Evolutionary conservation across 1,140 invertebrate genomes (phyloP).

Genomic region (Battus philenor): DNA sequence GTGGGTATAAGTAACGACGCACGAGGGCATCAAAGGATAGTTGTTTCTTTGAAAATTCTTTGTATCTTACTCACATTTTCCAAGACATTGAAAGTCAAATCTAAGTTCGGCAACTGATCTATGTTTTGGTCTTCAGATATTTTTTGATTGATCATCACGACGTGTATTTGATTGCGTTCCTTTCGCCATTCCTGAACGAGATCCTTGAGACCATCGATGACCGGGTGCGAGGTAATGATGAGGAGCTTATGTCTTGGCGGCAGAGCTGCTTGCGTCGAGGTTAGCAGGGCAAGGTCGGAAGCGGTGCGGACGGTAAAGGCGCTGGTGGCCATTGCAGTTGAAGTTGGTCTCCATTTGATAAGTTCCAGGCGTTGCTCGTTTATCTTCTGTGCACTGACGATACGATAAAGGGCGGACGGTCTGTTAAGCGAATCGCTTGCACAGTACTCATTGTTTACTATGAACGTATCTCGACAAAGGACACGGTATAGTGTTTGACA

Average conservation of each 20-base stretch:
- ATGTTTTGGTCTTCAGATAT: conserved; percentile 21
- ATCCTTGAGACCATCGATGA: conserved; percentile 20
- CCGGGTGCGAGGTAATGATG: conserved; percentile 24
- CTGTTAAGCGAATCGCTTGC: neutral
- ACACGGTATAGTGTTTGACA: conserved; percentile 21
- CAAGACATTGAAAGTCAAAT: conserved; percentile 32
- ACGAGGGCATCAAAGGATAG: neutral
- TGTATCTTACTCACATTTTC: conserved; percentile 30
- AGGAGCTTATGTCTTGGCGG: conserved; percentile 24
- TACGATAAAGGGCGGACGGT: conserved; percentile 19
- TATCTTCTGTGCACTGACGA: conserved; percentile 20
- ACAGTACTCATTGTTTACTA: conserved; percentile 17
- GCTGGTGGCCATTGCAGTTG: conserved; percentile 18
- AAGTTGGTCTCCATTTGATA: conserved; percentile 24
- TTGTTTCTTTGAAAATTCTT: neutral
- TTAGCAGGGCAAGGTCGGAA: conserved; percentile 23
- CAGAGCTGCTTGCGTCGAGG: conserved; percentile 19
- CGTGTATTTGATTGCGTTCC: conserved; percentile 26
- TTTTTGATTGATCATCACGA: conserved; percentile 29
- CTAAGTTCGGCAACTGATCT: conserved; percentile 23
- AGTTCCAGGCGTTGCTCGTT: conserved; percentile 20
- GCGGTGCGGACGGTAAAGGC: conserved; percentile 21
- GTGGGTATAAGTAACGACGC: neutral
- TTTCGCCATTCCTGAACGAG: conserved; percentile 41
- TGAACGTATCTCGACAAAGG: conserved; percentile 20